Evolutionary conservation across 2,113 vertebrate species (phyloP), one percentile per base, ranked within the genome.

Genomic region (Poeciliopsis turrubarensis): DNA sequence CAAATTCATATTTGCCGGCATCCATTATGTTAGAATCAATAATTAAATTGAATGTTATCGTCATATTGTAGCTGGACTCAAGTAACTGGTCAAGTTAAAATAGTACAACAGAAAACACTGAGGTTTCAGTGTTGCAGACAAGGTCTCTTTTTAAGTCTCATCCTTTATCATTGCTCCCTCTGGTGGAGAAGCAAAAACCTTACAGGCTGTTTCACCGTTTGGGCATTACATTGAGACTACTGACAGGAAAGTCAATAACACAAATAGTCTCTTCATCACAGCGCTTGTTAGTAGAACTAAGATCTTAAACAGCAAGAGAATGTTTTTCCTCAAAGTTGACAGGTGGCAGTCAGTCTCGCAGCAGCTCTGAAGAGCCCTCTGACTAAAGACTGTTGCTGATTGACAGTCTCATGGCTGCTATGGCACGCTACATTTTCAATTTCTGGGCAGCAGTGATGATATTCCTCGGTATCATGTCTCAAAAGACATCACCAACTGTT

Each of bases 111-210:
- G 0, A 0, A 13, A 70, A 70, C 2, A 25, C 39, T 60, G 27
- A 37, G 34, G 22, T 60, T 31, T 26, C 5, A 10, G 30, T 8
- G n/a, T 2, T 61, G 54, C 60, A 61, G 47, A 47, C 9, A 1
- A 10, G 1, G 25, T 15, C 65, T 25, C 25, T 12, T 15, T 13
- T 0, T 32, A 25, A 19, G 25, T 27, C 14, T 67, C n/a, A 3
- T 60, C 27, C 34, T 12, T 44, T 78, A 57, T 63, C 14, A 37
- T 37, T 41, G 70, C 81, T 68, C 81, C 83, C 77, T 77, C 83
- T 86, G 81, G 76, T 82, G 82, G 29, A 41, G 31, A 37, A 77
- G 3, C 68, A 14, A 32, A 22, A 37, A 6, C 9, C 12, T n/a
- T 22, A 51, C 72, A 26, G 22, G 1, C 13, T 27, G 25, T 1